phyloP scores from a whole-genome alignment of 1,140 invertebrate species.

The Colletes latitarsis region DNA sequence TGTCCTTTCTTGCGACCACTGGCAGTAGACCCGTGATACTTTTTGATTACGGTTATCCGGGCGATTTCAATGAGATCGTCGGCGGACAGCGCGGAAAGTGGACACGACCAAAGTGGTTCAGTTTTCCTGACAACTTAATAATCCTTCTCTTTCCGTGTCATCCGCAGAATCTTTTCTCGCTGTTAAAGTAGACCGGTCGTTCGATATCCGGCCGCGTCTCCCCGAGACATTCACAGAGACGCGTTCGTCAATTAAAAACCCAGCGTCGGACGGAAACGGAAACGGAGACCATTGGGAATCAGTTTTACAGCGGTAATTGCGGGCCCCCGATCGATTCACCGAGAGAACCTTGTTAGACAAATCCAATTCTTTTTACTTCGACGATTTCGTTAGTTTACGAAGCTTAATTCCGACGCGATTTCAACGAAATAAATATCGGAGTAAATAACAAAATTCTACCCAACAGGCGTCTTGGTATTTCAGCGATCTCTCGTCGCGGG shows the following conservation, averaged over 20 bases:
- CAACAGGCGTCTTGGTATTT: no score
- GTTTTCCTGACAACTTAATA: slow-evolving; percentile 58
- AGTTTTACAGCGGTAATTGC: slow-evolving; percentile 13
- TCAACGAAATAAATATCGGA: no score
- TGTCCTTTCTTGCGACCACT: slow-evolving; percentile 11
- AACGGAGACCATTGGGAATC: slow-evolving; percentile 1
- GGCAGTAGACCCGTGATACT: slow-evolving; percentile 42
- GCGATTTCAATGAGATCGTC: slow-evolving; percentile 56
- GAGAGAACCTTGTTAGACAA: not conserved
- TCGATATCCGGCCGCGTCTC: slow-evolving; percentile 33
- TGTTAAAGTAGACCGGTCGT: slow-evolving; percentile 26
- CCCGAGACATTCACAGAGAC: slow-evolving; percentile 23
- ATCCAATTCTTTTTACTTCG: no score
- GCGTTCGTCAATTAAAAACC: slow-evolving; percentile 27
- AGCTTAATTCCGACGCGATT: no score
- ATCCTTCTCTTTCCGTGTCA: slow-evolving; percentile 62
- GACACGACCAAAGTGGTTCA: slow-evolving; percentile 48
- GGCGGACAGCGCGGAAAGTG: slow-evolving; percentile 54
- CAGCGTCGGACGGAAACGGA: not conserved
- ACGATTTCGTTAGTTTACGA: no score
- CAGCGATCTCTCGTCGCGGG: no score
- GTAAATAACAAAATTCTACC: no score
- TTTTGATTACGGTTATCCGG: slow-evolving; percentile 58
- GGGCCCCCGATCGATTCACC: not conserved
- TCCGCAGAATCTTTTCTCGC: slow-evolving; percentile 54